phyloP scores from a whole-genome alignment of 1,140 invertebrate genomes.

The Bombus huntii region DNA sequence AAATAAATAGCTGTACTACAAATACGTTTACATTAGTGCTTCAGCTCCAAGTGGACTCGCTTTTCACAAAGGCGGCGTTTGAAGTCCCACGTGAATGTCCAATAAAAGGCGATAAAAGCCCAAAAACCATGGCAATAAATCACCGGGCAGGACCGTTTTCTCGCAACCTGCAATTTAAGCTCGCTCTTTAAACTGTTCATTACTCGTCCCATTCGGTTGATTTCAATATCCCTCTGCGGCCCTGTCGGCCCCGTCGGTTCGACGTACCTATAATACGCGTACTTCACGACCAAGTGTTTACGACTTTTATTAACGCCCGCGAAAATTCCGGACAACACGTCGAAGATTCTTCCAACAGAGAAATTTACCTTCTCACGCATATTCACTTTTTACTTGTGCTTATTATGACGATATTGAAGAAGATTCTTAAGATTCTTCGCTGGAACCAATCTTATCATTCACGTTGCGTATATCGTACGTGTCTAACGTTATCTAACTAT shows the following conservation, averaged over 20 bases:
- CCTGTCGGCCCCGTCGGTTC: not conserved
- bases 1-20: not conserved
- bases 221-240: conserved; percentile 31
- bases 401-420: not conserved
- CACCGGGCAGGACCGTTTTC: conserved; percentile 13
- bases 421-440: not conserved
- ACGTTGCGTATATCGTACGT: not conserved
- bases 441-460: not conserved
- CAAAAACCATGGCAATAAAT: conserved; percentile 37
- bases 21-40: not conserved
- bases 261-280: conserved; percentile 6
- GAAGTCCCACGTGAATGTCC: not conserved
- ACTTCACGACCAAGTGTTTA: conserved; percentile 35
- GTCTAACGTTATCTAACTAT: not conserved
- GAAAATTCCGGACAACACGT: not conserved
- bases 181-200: conserved; percentile 31
- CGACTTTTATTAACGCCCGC: conserved; percentile 27
- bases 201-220: conserved; percentile 16
- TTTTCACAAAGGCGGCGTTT: not conserved
- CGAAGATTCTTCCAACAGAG: not conserved
- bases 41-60: not conserved
- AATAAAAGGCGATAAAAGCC: conserved; percentile 29
- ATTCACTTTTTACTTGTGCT: not conserved
- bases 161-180: conserved; percentile 42
- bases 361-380: not conserved